These are phyloP conservation scores for Sapajus apella DNA, from an alignment of 2,113 vertebrate genomes.

Conservation along the genomic window DNA sequence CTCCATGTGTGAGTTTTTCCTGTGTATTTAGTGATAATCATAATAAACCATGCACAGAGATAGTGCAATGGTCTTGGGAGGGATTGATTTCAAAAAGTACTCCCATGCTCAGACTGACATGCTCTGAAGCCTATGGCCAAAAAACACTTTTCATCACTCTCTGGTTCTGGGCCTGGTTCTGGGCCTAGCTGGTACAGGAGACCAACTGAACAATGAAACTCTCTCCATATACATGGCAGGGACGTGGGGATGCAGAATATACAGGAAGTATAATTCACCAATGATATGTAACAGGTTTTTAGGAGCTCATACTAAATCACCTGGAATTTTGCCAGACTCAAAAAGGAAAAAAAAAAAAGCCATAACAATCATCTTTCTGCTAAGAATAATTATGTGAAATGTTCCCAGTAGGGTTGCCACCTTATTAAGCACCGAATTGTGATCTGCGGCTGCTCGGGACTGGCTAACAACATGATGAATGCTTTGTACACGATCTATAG, in stretches of 20 bases:
- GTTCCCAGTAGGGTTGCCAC: conserved; percentile 79
- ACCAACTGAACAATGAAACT: neutral
- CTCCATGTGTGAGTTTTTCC: neutral
- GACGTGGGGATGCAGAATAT: neutral
- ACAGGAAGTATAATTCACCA: conserved; percentile 30
- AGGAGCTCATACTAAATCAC: conserved; percentile 67
- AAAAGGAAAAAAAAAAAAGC: conserved; percentile 21
- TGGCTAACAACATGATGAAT: conserved; percentile 71
- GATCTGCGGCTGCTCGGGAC: conserved; percentile 60
- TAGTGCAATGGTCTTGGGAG: neutral
- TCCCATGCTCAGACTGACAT: neutral
- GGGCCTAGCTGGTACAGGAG: neutral
- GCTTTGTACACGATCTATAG: conserved; percentile 65
- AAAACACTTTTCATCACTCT: neutral
- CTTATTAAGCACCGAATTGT: conserved; percentile 80
- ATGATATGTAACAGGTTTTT: conserved; percentile 56
- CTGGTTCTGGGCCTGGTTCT: neutral
- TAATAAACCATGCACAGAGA: neutral
- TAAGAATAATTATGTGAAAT: conserved; percentile 79
- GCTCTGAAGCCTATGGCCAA: neutral
- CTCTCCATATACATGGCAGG: neutral
- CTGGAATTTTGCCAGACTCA: conserved; percentile 78
- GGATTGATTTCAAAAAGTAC: neutral
- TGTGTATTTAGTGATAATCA: conserved; percentile 25
- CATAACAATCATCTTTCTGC: conserved; percentile 74